A percentile compares a stretch with the other conserved stretches of the same genome.
phyloP scores from a whole-genome alignment of 2,888 invertebrate genomes.

The Andrena marginata region DNA sequence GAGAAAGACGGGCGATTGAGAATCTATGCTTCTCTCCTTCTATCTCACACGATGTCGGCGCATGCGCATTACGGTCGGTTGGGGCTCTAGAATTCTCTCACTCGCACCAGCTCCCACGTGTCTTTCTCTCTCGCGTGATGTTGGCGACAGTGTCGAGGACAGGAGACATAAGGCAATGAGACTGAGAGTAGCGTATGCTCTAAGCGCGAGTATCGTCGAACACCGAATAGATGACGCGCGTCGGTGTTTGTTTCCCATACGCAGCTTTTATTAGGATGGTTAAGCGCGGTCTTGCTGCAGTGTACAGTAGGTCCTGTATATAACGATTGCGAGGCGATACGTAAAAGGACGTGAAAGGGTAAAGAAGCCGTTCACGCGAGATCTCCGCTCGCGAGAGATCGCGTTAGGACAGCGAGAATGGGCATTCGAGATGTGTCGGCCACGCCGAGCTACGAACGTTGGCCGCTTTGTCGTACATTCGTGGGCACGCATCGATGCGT shows the following conservation, averaged over 20 bases:
- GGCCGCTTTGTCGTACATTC: slow-evolving; percentile 46
- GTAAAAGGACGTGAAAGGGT: background rate
- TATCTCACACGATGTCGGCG: too few relatives aligned
- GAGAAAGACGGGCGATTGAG: too few relatives aligned
- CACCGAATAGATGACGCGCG: background rate
- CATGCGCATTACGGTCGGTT: too few relatives aligned
- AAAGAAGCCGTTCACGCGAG: slow-evolving; percentile 2
- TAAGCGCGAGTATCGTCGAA: background rate
- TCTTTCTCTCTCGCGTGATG: too few relatives aligned
- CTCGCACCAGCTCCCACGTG: too few relatives aligned
- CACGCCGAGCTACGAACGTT: slow-evolving; percentile 48
- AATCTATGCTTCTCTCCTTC: too few relatives aligned
- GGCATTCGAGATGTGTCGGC: slow-evolving; percentile 67
- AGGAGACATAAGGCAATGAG: too few relatives aligned
- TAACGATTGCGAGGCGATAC: slow-evolving; percentile 31
- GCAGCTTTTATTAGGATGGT: background rate
- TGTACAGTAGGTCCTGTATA: slow-evolving; percentile 46
- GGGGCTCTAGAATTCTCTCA: too few relatives aligned
- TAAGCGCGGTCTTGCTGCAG: slow-evolving; percentile 3
- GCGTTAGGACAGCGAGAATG: slow-evolving; percentile 52
- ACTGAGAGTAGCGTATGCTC: too few relatives aligned
- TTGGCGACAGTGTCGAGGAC: too few relatives aligned
- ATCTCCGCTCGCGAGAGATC: slow-evolving; percentile 21
- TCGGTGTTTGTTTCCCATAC: background rate
- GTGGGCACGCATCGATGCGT: slow-evolving; percentile 34